Evolutionary conservation across 92 coral and sea anemone genomes (phyloP).

Genomic region (Palythoa grandis): DNA sequence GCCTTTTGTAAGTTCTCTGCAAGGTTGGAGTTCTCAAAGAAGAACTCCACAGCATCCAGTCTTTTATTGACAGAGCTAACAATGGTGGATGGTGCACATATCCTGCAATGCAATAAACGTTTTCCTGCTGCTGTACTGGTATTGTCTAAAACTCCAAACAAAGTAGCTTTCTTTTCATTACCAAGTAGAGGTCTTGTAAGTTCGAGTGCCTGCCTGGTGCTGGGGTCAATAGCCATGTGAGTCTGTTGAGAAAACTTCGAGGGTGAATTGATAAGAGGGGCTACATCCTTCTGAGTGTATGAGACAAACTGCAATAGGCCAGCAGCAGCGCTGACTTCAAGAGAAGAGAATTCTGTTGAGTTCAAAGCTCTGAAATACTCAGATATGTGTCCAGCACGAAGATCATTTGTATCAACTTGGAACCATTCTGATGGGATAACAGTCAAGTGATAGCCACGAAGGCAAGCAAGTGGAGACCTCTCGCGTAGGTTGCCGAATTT

Average conservation of each 20-base stretch:
- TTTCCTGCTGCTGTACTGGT: conserved; percentile 81
- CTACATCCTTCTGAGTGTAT: conserved; percentile 75
- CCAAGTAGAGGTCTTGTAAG: conserved; percentile 77
- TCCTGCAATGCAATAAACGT: conserved; percentile 65
- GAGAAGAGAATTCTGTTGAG: conserved; percentile 68
- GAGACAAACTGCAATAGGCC: conserved; percentile 75
- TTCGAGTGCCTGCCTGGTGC: conserved; percentile 76
- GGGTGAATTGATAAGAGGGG: conserved; percentile 76
- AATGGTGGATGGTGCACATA: conserved; percentile 82
- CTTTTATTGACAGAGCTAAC: conserved; percentile 56
- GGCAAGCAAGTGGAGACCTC: conserved; percentile 60
- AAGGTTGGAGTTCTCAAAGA: conserved; percentile 63
- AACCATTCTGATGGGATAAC: conserved; percentile 81
- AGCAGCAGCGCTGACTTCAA: conserved; percentile 73
- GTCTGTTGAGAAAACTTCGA: conserved; percentile 73
- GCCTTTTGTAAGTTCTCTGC: conserved; percentile 73
- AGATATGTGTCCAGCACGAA: conserved; percentile 1
- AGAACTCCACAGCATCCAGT: conserved; percentile 72
- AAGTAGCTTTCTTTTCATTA: conserved; percentile 76
- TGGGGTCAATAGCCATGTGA: conserved; percentile 88
- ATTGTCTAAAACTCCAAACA: conserved; percentile 82
- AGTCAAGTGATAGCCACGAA: conserved; percentile 75
- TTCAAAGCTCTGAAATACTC: conserved; percentile 28
- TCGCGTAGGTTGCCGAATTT: conserved; percentile 62
- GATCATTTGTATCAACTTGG: conserved; percentile 33